Percentiles rank a stretch among this genome's conserved stretches.
These are phyloP conservation scores for Dione juno DNA, from an alignment of 2,888 invertebrate genomes.

Conservation along the genomic window DNA sequence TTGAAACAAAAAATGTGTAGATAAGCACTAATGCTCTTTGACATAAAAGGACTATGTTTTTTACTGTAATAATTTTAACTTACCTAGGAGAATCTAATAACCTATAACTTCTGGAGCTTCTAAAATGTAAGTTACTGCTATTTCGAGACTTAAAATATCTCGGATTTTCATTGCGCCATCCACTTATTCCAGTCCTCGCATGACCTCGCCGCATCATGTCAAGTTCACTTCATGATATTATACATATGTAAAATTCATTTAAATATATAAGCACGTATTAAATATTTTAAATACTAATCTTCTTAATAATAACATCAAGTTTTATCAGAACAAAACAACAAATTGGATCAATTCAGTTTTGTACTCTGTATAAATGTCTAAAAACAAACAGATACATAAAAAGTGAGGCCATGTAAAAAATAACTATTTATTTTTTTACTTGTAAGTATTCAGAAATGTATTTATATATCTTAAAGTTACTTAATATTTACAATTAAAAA, in stretches of 20 bases:
- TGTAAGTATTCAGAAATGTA: background rate
- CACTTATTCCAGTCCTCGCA: conserved; percentile 66
- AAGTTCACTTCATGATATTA: conserved; percentile 61
- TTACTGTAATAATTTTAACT: conserved; percentile 31
- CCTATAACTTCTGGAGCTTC: conserved; percentile 60
- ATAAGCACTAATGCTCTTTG: conserved; percentile 23
- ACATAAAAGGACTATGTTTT: background rate
- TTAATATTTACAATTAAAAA: background rate
- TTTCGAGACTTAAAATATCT: conserved; percentile 72
- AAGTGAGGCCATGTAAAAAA: conserved; percentile 14
- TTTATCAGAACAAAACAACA: conserved; percentile 46
- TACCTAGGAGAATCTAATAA: conserved; percentile 62
- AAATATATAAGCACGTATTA: conserved; percentile 25
- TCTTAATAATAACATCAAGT: conserved; percentile 32
- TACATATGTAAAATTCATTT: conserved; percentile 40
- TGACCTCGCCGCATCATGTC: conserved; percentile 79
- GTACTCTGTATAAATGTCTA: conserved; percentile 30
- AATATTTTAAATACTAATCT: conserved; percentile 10
- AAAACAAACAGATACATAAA: conserved; percentile 27
- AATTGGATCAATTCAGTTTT: conserved; percentile 46
- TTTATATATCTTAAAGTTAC: background rate
- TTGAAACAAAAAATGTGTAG: conserved; percentile 10
- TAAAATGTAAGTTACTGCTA: conserved; percentile 63
- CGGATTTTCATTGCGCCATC: conserved; percentile 75
- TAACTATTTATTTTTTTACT: background rate